These are phyloP conservation scores for Amiota communis DNA, from an alignment of 2,888 invertebrate genomes.

Conservation along the genomic window DNA sequence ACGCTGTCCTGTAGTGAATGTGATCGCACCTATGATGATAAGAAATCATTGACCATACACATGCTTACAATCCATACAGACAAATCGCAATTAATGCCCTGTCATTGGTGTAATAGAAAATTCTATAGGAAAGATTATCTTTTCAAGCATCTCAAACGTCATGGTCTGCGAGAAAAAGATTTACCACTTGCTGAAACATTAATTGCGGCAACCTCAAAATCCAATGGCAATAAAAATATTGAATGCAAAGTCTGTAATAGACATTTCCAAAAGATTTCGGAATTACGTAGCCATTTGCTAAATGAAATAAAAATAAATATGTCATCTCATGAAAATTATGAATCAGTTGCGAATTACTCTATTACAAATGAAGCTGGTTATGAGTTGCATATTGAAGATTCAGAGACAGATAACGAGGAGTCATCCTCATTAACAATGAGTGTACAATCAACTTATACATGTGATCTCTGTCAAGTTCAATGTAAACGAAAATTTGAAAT, in stretches of 20 bases:
- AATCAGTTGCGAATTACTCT: slow-evolving; percentile 45
- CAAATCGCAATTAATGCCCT: slow-evolving; percentile 36
- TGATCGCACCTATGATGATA: slow-evolving; percentile 20
- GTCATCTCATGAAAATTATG: slow-evolving; percentile 17
- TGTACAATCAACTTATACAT: slow-evolving; percentile 41
- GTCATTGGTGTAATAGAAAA: slow-evolving; percentile 45
- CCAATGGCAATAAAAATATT: slow-evolving; percentile 38
- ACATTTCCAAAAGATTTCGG: slow-evolving; percentile 32
- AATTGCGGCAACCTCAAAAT: not conserved
- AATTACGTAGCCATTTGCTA: slow-evolving; percentile 35
- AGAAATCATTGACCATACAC: slow-evolving; percentile 10
- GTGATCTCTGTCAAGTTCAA: slow-evolving; percentile 53
- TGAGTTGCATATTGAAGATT: slow-evolving; percentile 56
- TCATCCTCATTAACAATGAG: not conserved
- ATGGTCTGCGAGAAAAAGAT: slow-evolving; percentile 17
- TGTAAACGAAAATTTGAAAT: slow-evolving; percentile 61
- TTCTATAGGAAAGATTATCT: slow-evolving; percentile 45
- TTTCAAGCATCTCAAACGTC: slow-evolving; percentile 34
- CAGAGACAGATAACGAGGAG: slow-evolving; percentile 39
- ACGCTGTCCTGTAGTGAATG: slow-evolving; percentile 15
- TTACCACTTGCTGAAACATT: slow-evolving; percentile 23
- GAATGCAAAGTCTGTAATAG: slow-evolving; percentile 43
- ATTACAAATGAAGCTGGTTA: slow-evolving; percentile 51
- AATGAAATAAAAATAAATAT: not conserved
- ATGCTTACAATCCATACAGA: slow-evolving; percentile 19